Conservation (phyloP, 2,888 invertebrate genomes). For the Melinaea menophilus region DNA sequence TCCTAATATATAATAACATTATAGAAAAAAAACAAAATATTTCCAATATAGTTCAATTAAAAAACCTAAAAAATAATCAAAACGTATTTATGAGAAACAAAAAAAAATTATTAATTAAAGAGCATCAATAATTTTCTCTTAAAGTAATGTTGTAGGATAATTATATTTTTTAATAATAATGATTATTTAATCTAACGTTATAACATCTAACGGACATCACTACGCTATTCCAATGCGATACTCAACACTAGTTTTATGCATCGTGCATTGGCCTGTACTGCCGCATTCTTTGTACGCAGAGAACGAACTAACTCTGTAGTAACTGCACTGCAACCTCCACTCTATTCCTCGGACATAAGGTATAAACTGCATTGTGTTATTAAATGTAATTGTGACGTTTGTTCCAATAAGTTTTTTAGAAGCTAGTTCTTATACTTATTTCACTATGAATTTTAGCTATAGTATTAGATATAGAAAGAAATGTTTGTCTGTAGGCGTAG, state of each 20-base stretch:
- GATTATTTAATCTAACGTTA: constrained; percentile 32
- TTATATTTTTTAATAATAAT: constrained; percentile 32
- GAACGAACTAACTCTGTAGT: constrained; percentile 43
- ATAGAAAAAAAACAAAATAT: too few species aligned
- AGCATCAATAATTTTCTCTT: not conserved
- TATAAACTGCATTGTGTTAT: constrained; percentile 19
- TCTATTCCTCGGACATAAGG: constrained; percentile 18
- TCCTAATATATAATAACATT: too few species aligned
- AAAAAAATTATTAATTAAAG: not conserved
- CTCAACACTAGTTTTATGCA: constrained; percentile 76
- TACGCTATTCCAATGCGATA: constrained; percentile 43
- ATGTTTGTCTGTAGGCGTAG: constrained; percentile 69
- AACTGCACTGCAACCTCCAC: constrained; percentile 30
- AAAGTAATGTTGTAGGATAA: constrained; percentile 20
- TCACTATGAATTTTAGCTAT: constrained; percentile 77
- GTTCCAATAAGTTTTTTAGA: constrained; percentile 56
- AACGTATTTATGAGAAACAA: too few species aligned
- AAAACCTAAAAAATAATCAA: too few species aligned
- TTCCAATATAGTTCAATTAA: too few species aligned
- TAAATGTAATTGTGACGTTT: constrained; percentile 13
- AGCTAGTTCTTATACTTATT: constrained; percentile 75
- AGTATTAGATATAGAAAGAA: constrained; percentile 74
- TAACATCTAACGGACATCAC: constrained; percentile 32
- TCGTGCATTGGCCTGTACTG: constrained; percentile 77
- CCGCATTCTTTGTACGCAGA: constrained; percentile 43